Conservation (phyloP, 2,113 vertebrate species). For the Nansenia antarctica region DNA sequence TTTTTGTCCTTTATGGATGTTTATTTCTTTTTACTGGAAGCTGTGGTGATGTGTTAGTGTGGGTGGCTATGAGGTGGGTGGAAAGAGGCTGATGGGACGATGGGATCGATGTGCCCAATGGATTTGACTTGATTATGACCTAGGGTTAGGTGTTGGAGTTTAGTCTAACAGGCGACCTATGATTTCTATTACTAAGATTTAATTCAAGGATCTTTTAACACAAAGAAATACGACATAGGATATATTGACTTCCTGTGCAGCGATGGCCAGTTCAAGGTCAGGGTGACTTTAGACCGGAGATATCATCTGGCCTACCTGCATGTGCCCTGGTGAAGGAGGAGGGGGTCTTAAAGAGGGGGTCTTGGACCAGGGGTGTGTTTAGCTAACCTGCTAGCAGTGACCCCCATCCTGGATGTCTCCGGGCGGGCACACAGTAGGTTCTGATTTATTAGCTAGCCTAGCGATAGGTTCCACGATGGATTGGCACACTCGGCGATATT, state of each 20-base stretch:
- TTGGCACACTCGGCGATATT: slow-evolving; percentile 31
- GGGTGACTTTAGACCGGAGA: neutral
- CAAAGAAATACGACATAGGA: no score
- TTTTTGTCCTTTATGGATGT: no score
- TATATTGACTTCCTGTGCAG: neutral
- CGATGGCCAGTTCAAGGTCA: neutral
- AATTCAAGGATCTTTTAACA: no score
- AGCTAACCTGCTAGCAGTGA: slow-evolving; percentile 26
- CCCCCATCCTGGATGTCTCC: slow-evolving; percentile 28
- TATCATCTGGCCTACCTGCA: neutral
- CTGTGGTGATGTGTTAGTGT: no score
- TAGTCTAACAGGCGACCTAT: no score
- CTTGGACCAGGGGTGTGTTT: slow-evolving; percentile 33
- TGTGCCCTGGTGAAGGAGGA: neutral
- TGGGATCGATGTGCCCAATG: no score
- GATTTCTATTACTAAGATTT: no score
- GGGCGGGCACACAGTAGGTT: slow-evolving; percentile 28
- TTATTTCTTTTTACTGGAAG: no score
- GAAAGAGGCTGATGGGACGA: no score
- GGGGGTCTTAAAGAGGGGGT: neutral
- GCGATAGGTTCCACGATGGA: slow-evolving; percentile 36
- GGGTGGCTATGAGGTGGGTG: no score
- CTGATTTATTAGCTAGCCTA: slow-evolving; percentile 52
- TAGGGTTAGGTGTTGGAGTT: no score
- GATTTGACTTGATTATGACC: no score